A percentile compares a stretch with the other conserved stretches of the same genome.
phyloP scores from a whole-genome alignment of 2,888 invertebrate genomes.

The Carpatolechia fugitivella region DNA sequence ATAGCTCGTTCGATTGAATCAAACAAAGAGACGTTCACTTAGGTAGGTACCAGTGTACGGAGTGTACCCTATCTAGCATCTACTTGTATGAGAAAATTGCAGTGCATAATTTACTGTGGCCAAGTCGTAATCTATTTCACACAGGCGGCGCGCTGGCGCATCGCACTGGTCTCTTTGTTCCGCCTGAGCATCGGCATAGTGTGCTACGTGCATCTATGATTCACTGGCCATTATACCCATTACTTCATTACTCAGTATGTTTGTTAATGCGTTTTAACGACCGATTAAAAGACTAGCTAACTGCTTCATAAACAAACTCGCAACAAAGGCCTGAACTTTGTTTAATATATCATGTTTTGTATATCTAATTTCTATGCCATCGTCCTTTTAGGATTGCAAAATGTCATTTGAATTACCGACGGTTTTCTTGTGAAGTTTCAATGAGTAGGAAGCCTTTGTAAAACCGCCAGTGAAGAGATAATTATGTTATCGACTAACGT shows the following conservation, averaged over 20 bases:
- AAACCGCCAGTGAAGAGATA: neutral
- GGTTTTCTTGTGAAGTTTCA: conserved; percentile 1
- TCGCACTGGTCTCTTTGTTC: conserved; percentile 2
- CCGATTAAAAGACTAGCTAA: conserved; percentile 48
- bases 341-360: neutral
- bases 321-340: neutral
- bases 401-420: neutral
- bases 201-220: conserved; percentile 37
- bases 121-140: conserved; percentile 5
- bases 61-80: neutral
- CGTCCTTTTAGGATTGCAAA: neutral
- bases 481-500: conserved; percentile 4
- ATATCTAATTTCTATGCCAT: neutral
- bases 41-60: neutral
- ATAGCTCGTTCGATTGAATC: neutral
- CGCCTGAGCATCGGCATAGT: neutral
- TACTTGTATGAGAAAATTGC: conserved; percentile 6
- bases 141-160: neutral
- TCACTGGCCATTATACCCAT: conserved; percentile 34
- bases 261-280: conserved; percentile 50
- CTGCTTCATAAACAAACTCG: conserved; percentile 14
- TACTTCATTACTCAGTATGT: conserved; percentile 45
- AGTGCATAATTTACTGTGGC: conserved; percentile 1
- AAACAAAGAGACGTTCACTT: neutral
- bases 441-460: conserved; percentile 7